Base-by-base conservation (phyloP, 2,888 invertebrate species). In the Lumbricus terrestris region DNA sequence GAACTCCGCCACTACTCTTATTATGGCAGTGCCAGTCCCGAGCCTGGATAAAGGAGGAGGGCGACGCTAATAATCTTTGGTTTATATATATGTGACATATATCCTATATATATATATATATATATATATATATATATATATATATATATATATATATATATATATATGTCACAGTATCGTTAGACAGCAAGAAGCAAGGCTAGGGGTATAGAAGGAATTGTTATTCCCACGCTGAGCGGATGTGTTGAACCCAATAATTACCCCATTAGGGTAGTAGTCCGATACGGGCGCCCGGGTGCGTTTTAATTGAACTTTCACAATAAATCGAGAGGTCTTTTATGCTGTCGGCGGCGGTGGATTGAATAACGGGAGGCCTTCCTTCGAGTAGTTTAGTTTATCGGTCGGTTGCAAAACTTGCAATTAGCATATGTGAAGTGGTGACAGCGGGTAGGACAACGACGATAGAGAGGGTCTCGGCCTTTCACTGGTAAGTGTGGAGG, bases 331-430 rank as follows among this genome's bases (percentile, higher is more conserved):
- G 29, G 69, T 69, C 29, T 69, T 69, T n/a, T n/a, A n/a, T 69
- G n/a, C n/a, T n/a, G n/a, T n/a, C n/a, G 69, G 29, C n/a, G 69
- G 8, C 69, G 69, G 8, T n/a, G 11, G 29, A n/a, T n/a, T 69
- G 69, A 69, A 69, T n/a, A 69, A 29, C 54, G 11, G 18, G 11
- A 6, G 69, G 47, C 23, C n/a, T n/a, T n/a, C n/a, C 69, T 69
- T 69, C 69, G 69, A 69, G 69, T 69, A 69, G 69, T 69, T 69
- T 69, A 69, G 69, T 69, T 69, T 69, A 69, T 69, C n/a, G 69
- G 69, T n/a, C n/a, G 16, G 6, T n/a, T n/a, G n/a, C n/a, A n/a
- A n/a, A n/a, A n/a, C n/a, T n/a, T n/a, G n/a, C n/a, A 69, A 69
- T 69, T 69, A 69, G 69, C 69, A 69, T n/a, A n/a, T 69, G n/a